phyloP scores from a whole-genome alignment of 2,888 invertebrate genomes.

The Mythimna pallens region DNA sequence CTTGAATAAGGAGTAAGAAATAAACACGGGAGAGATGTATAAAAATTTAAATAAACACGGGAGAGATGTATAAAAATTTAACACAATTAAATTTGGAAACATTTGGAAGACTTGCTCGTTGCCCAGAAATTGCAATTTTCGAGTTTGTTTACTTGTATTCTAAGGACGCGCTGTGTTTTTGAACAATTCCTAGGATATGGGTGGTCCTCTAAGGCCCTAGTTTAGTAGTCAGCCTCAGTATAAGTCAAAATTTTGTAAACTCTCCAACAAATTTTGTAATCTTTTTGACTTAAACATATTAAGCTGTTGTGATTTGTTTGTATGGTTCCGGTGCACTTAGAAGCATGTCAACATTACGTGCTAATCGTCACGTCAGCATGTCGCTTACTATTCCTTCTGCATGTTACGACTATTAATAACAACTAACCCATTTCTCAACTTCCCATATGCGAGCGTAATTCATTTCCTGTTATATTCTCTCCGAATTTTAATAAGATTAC shows the following conservation, averaged over 20 bases:
- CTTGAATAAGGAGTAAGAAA: too few relatives aligned
- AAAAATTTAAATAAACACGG: too few relatives aligned
- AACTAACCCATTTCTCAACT: constrained; percentile 27
- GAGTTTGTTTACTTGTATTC: too few relatives aligned
- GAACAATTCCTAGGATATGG: neutral
- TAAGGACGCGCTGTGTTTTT: too few relatives aligned
- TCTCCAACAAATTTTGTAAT: neutral
- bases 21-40: too few relatives aligned
- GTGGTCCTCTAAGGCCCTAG: too few relatives aligned
- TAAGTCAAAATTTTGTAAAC: neutral
- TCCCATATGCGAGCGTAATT: constrained; percentile 29
- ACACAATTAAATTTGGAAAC: too few relatives aligned
- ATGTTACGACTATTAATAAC: neutral
- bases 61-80: too few relatives aligned
- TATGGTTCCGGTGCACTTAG: neutral
- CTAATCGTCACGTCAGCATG: neutral
- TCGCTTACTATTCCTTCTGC: neutral
- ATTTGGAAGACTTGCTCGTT: too few relatives aligned
- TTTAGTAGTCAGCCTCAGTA: neutral
- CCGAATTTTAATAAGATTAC: constrained; percentile 46
- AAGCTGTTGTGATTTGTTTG: neutral
- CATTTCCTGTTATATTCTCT: constrained; percentile 33
- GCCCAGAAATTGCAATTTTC: too few relatives aligned
- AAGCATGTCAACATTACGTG: neutral
- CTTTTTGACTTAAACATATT: neutral